A percentile compares a stretch with the other conserved stretches of the same genome.
Evolutionary conservation across 2,888 invertebrate genomes (phyloP).

Genomic region (Nesidiocoris tenuis): DNA sequence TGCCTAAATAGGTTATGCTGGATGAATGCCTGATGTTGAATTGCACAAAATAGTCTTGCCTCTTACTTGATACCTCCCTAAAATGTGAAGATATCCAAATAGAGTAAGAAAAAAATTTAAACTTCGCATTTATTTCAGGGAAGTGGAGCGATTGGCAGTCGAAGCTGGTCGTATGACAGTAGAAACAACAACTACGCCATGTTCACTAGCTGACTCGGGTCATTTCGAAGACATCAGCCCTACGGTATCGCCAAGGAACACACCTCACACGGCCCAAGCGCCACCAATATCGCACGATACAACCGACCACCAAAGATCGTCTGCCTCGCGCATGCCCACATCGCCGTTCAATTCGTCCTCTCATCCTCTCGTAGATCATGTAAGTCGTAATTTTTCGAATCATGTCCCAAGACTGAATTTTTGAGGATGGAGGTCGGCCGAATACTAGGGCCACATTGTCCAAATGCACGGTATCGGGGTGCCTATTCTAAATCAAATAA

Average conservation of each 20-base stretch:
- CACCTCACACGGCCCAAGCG: conserved; percentile 7
- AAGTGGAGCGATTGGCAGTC: conserved; percentile 16
- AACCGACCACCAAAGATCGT: not conserved
- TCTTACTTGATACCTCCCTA: too few species aligned
- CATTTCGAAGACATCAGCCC: conserved; percentile 73
- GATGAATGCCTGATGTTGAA: too few species aligned
- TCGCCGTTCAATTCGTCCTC: not conserved
- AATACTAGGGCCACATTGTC: too few species aligned
- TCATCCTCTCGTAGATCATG: conserved; percentile 8
- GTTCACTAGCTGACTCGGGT: conserved; percentile 81
- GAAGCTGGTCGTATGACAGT: conserved; percentile 26
- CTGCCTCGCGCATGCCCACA: not conserved
- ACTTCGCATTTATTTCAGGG: too few species aligned
- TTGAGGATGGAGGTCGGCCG: too few species aligned
- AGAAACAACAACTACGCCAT: conserved; percentile 57
- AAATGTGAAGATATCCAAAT: too few species aligned
- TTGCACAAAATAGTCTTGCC: too few species aligned
- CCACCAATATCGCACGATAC: not conserved
- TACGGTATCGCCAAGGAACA: conserved; percentile 40
- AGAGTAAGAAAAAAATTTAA: too few species aligned
- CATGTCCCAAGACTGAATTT: too few species aligned
- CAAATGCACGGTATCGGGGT: too few species aligned
- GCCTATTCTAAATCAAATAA: too few species aligned
- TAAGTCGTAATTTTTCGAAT: not conserved
- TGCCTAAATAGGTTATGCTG: too few species aligned